Percentiles rank a stretch among this genome's conserved stretches.
Evolutionary conservation across 2,113 vertebrate genomes (phyloP).

Genomic region (Anguilla rostrata): DNA sequence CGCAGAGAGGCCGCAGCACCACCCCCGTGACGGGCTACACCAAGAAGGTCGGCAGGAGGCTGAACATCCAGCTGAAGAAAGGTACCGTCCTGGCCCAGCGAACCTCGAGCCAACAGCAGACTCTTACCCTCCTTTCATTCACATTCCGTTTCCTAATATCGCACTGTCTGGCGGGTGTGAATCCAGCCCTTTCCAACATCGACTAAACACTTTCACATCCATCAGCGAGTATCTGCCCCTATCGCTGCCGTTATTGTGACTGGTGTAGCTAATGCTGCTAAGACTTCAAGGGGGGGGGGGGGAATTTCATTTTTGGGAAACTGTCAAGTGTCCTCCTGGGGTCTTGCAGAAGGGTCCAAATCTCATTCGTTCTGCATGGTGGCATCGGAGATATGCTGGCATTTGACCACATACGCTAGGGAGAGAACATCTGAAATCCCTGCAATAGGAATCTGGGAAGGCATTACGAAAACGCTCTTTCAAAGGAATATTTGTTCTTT

Average conservation of each 20-base stretch:
- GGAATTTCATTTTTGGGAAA: conserved; percentile 29
- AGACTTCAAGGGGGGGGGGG: conserved; percentile 33
- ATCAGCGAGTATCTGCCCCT: not conserved
- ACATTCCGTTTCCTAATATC: not conserved
- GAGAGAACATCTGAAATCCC: conserved; percentile 24
- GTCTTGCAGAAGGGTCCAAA: conserved; percentile 32
- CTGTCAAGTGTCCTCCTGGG: conserved; percentile 22
- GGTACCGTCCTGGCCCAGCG: conserved; percentile 62
- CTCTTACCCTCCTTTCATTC: not conserved
- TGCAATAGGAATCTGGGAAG: not conserved
- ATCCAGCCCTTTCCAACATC: not conserved
- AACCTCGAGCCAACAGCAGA: not conserved
- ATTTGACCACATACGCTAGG: conserved; percentile 31
- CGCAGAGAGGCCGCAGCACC: conserved; percentile 73
- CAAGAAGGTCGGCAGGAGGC: conserved; percentile 84
- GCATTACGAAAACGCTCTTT: not conserved
- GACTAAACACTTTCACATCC: conserved; percentile 10
- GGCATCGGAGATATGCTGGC: conserved; percentile 15
- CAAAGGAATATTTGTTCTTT: not conserved
- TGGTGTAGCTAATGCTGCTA: conserved; percentile 43
- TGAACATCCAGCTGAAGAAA: conserved; percentile 90
- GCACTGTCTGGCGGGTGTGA: not conserved
- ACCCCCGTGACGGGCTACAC: conserved; percentile 67
- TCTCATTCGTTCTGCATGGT: conserved; percentile 46
- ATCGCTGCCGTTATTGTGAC: conserved; percentile 18